Percentiles rank a stretch among this genome's conserved stretches.
Conservation (phyloP, 2,113 vertebrate genomes). For the Gallinago paraguaiae region DNA sequence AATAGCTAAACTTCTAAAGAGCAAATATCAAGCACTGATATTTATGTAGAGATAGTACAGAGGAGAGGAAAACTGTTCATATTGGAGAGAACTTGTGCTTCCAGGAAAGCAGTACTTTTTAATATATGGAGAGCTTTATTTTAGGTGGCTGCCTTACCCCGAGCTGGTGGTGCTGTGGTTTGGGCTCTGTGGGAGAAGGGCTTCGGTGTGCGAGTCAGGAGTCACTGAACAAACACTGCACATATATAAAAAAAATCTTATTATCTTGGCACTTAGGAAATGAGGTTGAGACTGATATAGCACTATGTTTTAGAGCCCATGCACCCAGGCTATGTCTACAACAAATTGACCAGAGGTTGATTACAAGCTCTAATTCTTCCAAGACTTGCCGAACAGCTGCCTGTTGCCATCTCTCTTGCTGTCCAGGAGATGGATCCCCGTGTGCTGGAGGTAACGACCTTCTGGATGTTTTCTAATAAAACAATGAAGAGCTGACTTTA, state of each 20-base stretch:
- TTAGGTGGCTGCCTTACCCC: background rate
- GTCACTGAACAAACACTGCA: background rate
- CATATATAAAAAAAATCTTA: background rate
- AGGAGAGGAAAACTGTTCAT: background rate
- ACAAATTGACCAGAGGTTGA: background rate
- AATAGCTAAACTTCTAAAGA: constrained; percentile 17
- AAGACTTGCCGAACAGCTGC: background rate
- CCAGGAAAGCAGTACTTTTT: background rate
- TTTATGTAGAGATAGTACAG: constrained; percentile 24
- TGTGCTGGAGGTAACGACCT: constrained; percentile 26
- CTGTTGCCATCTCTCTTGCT: background rate
- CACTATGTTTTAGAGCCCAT: background rate
- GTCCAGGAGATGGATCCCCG: constrained; percentile 1
- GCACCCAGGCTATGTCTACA: background rate
- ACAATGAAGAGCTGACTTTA: constrained; percentile 39
- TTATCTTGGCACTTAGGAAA: background rate
- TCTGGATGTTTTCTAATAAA: constrained; percentile 52
- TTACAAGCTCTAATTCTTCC: constrained; percentile 28
- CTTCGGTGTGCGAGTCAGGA: background rate
- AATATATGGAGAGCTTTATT: background rate
- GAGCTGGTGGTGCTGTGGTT: background rate
- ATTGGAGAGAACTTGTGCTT: background rate
- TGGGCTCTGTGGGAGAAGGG: background rate
- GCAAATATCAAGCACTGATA: constrained; percentile 38
- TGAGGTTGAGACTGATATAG: background rate